A percentile compares a stretch with the other conserved stretches of the same genome.
These are phyloP conservation scores for Atlantisia rogersi DNA, from an alignment of 2,113 vertebrate species.

Conservation along the genomic window DNA sequence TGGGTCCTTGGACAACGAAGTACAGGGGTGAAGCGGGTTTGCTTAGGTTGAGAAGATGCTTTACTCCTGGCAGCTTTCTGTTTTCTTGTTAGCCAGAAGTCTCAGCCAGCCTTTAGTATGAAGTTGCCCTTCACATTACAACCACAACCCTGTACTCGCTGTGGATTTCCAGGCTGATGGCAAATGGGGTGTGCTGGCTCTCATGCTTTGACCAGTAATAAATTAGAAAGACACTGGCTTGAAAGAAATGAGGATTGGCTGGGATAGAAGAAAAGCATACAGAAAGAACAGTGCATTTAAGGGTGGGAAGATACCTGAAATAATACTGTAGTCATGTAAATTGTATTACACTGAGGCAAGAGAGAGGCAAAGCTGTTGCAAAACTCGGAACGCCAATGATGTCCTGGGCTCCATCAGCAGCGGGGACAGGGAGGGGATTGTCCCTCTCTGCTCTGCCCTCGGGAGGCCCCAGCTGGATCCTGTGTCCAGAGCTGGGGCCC, in stretches of 20 bases:
- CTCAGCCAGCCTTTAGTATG: neutral
- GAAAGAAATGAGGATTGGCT: neutral
- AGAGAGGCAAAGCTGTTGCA: neutral
- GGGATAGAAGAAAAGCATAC: neutral
- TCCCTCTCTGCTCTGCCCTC: too few relatives aligned
- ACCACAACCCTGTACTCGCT: neutral
- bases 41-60: neutral
- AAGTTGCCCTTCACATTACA: neutral
- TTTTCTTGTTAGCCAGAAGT: neutral
- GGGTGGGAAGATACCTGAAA: neutral
- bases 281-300: neutral
- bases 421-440: too few relatives aligned
- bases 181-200: accelerated
- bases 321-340: neutral
- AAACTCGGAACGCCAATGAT: neutral
- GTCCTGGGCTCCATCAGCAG: too few relatives aligned
- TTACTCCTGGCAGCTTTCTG: neutral
- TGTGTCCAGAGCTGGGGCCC: too few relatives aligned
- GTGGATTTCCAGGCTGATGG: neutral
- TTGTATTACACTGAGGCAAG: neutral
- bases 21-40: neutral
- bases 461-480: too few relatives aligned
- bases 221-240: neutral
- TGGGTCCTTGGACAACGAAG: neutral
- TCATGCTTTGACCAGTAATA: neutral